Evolutionary conservation across 1,140 invertebrate genomes (phyloP).

Genomic region (Drosophila ercepeae): DNA sequence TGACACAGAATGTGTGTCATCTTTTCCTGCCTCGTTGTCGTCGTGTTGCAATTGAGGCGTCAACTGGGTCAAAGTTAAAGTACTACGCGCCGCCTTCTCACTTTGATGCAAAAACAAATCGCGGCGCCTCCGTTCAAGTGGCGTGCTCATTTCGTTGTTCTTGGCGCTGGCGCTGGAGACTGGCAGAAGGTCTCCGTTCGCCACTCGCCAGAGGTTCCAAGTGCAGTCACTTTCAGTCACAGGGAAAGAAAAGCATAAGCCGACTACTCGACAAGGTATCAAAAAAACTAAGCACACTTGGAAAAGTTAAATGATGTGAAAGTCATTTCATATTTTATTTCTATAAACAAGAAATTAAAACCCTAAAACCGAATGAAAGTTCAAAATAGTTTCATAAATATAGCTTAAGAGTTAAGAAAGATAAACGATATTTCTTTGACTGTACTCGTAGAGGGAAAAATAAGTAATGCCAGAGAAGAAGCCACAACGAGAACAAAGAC

Average conservation of each 20-base stretch:
- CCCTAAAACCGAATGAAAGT: no score
- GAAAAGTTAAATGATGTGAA: background rate
- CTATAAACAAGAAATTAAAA: no score
- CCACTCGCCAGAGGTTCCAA: conserved; percentile 18
- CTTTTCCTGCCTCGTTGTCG: conserved; percentile 6
- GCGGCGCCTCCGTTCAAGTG: conserved; percentile 58
- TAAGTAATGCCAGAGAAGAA: conserved; percentile 6
- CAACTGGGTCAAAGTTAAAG: conserved; percentile 80
- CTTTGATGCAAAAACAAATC: conserved; percentile 26
- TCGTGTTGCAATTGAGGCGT: conserved; percentile 66
- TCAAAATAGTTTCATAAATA: no score
- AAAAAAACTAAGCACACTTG: conserved; percentile 27
- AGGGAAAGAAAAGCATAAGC: conserved; percentile 47
- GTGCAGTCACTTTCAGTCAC: conserved; percentile 25
- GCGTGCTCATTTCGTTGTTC: conserved; percentile 55
- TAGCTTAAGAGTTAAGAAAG: no score
- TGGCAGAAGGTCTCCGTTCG: conserved; percentile 1
- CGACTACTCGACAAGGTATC: conserved; percentile 34
- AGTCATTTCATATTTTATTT: no score
- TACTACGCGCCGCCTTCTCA: conserved; percentile 12
- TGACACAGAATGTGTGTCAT: conserved; percentile 53
- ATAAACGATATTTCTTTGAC: background rate
- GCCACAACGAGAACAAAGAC: conserved; percentile 30
- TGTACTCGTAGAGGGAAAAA: conserved; percentile 10
- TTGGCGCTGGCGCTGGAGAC: conserved; percentile 9